These are phyloP conservation scores for Hassar affinis DNA, from an alignment of 2,113 vertebrate genomes.

Conservation along the genomic window DNA sequence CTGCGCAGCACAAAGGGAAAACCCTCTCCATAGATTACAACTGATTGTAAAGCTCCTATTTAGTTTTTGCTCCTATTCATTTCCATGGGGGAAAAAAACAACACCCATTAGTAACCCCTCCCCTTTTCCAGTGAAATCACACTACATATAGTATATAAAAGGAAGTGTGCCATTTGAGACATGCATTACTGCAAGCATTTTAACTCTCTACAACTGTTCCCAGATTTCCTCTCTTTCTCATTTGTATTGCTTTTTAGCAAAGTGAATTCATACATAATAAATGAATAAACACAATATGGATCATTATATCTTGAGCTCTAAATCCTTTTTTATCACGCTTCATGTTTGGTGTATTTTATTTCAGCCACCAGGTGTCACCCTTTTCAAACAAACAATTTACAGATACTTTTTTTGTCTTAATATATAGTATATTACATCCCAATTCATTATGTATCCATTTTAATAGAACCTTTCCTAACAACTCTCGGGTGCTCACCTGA, in stretches of 20 bases:
- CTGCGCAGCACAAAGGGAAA: no score
- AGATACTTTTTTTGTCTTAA: neutral
- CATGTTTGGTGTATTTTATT: neutral
- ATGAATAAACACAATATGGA: neutral
- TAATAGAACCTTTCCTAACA: neutral
- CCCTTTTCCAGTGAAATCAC: neutral
- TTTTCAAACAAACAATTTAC: neutral
- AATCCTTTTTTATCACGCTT: neutral
- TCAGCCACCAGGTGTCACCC: conserved; percentile 4
- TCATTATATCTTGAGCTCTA: neutral
- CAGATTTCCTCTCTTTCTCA: neutral
- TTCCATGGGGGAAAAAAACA: neutral
- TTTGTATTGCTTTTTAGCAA: neutral
- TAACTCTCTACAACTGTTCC: neutral
- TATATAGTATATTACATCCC: neutral
- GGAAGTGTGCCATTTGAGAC: neutral
- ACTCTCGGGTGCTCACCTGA: conserved; percentile 76
- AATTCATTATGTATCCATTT: neutral
- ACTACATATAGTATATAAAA: neutral
- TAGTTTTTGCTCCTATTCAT: neutral
- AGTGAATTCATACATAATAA: neutral
- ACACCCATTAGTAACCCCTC: neutral
- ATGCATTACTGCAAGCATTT: neutral
- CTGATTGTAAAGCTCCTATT: neutral
- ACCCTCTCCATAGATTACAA: neutral